A percentile compares a stretch with the other conserved stretches of the same genome.
These are phyloP conservation scores for Dendroctonus ponderosae DNA, from an alignment of 1,140 invertebrate genomes.

Conservation along the genomic window DNA sequence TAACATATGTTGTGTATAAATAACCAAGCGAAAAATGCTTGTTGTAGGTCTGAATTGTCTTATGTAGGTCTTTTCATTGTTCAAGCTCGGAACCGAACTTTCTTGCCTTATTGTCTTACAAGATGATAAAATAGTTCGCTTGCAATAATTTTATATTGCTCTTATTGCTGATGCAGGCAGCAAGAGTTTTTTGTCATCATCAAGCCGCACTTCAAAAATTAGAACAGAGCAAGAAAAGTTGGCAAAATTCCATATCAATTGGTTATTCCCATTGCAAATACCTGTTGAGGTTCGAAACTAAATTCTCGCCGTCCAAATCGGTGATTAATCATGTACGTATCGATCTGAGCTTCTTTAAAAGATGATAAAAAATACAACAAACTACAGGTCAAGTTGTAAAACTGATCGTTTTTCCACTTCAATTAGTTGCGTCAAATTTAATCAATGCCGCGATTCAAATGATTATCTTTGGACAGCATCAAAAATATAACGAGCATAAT, in stretches of 20 bases:
- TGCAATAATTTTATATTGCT: too few relatives aligned
- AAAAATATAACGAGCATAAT: slow-evolving; percentile 3
- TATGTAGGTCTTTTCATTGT: slow-evolving; percentile 7
- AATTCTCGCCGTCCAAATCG: too few relatives aligned
- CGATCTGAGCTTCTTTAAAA: too few relatives aligned
- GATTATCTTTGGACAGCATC: slow-evolving; percentile 11
- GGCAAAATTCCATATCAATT: too few relatives aligned
- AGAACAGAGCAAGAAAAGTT: too few relatives aligned
- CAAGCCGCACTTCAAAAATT: too few relatives aligned
- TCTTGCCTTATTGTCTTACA: slow-evolving; percentile 1
- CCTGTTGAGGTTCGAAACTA: too few relatives aligned
- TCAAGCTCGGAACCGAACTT: slow-evolving; percentile 3
- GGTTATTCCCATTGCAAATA: too few relatives aligned
- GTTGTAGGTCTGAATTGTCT: neutral
- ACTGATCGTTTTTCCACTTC: neutral
- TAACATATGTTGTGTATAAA: slow-evolving; percentile 6
- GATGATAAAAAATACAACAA: too few relatives aligned
- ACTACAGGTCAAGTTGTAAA: neutral
- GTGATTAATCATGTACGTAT: too few relatives aligned
- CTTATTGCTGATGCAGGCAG: too few relatives aligned
- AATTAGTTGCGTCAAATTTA: slow-evolving; percentile 12
- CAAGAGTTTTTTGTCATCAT: too few relatives aligned
- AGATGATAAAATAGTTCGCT: neutral
- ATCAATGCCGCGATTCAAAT: slow-evolving; percentile 5
- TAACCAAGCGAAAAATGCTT: neutral